Evolutionary conservation across 92 coral and sea anemone genomes (phyloP), one percentile per base, ranked within the genome.

Genomic region (Palythoa grandis): DNA sequence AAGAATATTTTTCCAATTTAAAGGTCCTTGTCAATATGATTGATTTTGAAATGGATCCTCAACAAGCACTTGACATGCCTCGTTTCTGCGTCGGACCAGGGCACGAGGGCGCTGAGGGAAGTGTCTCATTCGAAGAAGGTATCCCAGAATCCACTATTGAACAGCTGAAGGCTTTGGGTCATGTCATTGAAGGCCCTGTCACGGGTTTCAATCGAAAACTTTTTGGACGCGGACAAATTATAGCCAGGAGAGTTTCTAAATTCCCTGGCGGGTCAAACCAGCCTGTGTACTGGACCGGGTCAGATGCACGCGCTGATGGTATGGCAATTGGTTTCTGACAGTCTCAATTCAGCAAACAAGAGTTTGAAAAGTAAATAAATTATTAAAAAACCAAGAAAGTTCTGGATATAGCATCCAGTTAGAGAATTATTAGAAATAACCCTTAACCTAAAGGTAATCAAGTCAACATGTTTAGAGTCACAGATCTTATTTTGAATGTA

Each of bases 41-140:
- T 63, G 94, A 97, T 60, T 97, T 95, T 87, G 97, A 90, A 16
- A 97, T 97, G 99, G 91, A 97, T 80, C 98, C 99, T 13, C 99
- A 97, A 60, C 92, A 95, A 86, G 99, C 99, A 40, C 78, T 97
- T 70, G 99, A 97, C 88, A 87, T 89, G 88, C 94, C 99, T 16
- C 94, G 99, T 16, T 92, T 95, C 63, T 88, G 92, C 79, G 91
- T 97, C 14, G 72, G 73, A 25, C 72, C 88, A 1, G 68, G 86
- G 16, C 86, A 83, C 78, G 68, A 82, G 50, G 66, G 86, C 15
- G 67, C 88, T 7, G 83, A 90, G 85, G 87, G 74, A 75, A 40
- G 73, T 35, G 89, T 97, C 39, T 88, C 85, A 25, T 48, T 95
- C 35, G 99, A 97, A 79, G 92, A 95, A 14, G 98, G 99, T n/a